Percentiles rank a stretch among this genome's conserved stretches.
phyloP scores from a whole-genome alignment of 2,888 invertebrate genomes.

The Sarcophaga rosellei region DNA sequence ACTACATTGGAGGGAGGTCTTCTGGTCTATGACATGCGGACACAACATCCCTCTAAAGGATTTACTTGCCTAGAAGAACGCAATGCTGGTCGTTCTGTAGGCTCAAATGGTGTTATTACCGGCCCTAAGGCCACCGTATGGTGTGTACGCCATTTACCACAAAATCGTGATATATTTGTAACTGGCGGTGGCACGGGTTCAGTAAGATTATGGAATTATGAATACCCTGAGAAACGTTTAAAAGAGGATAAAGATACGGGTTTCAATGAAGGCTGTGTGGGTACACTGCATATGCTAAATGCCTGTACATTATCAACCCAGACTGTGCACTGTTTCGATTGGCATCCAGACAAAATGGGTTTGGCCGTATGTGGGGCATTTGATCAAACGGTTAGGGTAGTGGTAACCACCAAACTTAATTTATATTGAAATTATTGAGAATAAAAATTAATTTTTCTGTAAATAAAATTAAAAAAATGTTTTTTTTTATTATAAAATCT shows the following conservation, averaged over 20 bases:
- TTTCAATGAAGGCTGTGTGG: slow-evolving; percentile 88
- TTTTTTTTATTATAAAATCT: background rate
- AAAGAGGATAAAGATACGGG: slow-evolving; percentile 87
- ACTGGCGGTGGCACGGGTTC: slow-evolving; percentile 95
- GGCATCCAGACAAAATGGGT: slow-evolving; percentile 95
- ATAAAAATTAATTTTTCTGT: background rate
- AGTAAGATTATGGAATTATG: slow-evolving; percentile 97
- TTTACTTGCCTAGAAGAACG: slow-evolving; percentile 86
- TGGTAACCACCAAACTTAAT: slow-evolving; percentile 94
- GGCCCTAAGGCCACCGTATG: slow-evolving; percentile 94
- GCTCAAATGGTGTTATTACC: slow-evolving; percentile 80
- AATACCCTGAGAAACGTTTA: slow-evolving; percentile 90
- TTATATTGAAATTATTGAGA: slow-evolving; percentile 78
- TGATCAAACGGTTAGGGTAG: slow-evolving; percentile 93
- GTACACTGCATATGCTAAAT: slow-evolving; percentile 88
- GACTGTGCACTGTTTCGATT: slow-evolving; percentile 94
- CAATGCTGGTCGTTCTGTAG: slow-evolving; percentile 80
- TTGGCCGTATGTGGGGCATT: slow-evolving; percentile 94
- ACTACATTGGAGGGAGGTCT: slow-evolving; percentile 96
- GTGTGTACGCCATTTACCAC: slow-evolving; percentile 93
- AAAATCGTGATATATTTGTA: slow-evolving; percentile 95
- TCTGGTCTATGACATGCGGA: slow-evolving; percentile 93
- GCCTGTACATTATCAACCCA: slow-evolving; percentile 92
- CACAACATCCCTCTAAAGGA: slow-evolving; percentile 93
- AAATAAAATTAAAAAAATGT: slow-evolving; percentile 10